A percentile compares a stretch with the other conserved stretches of the same genome.
Conservation (phyloP, 2,113 vertebrate genomes). For the Centropus bengalensis region DNA sequence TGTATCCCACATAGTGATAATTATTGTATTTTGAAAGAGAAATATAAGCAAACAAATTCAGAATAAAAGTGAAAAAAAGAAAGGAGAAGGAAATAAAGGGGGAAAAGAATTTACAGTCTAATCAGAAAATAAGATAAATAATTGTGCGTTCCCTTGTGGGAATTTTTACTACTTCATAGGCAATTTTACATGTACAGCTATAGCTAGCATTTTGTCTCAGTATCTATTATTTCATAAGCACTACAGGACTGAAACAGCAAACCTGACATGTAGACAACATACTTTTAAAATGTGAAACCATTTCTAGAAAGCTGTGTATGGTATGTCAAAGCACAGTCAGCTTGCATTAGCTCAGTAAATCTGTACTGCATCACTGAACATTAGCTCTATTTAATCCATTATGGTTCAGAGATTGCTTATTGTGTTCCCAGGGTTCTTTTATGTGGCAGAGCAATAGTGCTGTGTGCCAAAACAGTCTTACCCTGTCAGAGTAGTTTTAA, state of each 20-base stretch:
- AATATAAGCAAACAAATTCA: neutral
- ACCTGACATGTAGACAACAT: neutral
- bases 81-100: neutral
- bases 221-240: neutral
- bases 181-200: neutral
- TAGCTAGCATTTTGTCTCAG: neutral
- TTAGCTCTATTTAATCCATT: conserved; percentile 62
- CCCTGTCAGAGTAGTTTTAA: conserved; percentile 65
- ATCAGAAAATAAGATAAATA: neutral
- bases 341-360: conserved; percentile 42
- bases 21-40: neutral
- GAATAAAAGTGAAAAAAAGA: neutral
- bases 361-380: conserved; percentile 55
- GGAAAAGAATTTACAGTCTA: neutral
- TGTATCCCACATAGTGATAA: neutral
- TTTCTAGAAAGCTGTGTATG: conserved; percentile 39
- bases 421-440: conserved; percentile 61
- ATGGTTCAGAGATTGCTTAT: conserved; percentile 31
- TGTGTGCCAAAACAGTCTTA: conserved; percentile 53
- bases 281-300: conserved; percentile 13
- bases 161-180: neutral
- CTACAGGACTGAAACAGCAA: neutral
- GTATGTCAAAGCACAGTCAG: conserved; percentile 36
- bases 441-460: conserved; percentile 45
- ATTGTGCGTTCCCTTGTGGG: neutral